These are phyloP conservation scores for Malacoctenus gilli DNA, from an alignment of 2,797 vertebrate species.

Conservation along the genomic window DNA sequence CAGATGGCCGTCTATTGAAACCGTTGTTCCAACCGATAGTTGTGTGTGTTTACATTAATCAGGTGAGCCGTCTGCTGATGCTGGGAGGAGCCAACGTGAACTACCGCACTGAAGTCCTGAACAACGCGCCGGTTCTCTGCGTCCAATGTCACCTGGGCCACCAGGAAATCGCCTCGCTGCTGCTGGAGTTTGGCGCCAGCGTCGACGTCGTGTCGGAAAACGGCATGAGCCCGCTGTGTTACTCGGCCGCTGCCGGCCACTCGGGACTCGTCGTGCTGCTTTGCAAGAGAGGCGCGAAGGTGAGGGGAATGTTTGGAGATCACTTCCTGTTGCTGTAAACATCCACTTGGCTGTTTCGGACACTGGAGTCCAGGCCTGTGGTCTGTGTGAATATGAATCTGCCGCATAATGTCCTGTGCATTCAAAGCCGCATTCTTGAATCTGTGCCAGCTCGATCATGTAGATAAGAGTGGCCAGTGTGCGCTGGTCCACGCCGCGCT, in stretches of 20 bases:
- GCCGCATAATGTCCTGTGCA: background rate
- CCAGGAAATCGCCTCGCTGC: conserved; percentile 89
- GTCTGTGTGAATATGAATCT: background rate
- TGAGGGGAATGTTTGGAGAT: conserved; percentile 59
- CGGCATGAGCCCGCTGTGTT: conserved; percentile 91
- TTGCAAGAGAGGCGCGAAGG: conserved; percentile 89
- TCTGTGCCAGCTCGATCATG: conserved; percentile 84
- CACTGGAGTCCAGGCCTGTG: no score
- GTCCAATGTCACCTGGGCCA: conserved; percentile 96
- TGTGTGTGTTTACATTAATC: conserved; percentile 24
- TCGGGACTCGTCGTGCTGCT: conserved; percentile 88
- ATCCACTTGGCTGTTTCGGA: no score
- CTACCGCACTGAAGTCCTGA: conserved; percentile 95
- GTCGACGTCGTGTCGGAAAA: conserved; percentile 90
- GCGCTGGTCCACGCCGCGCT: conserved; percentile 93
- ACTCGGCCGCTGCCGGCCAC: conserved; percentile 92
- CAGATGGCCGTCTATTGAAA: conserved; percentile 19
- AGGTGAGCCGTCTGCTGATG: conserved; percentile 98
- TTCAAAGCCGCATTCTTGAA: conserved; percentile 15
- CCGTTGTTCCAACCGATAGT: conserved; percentile 3
- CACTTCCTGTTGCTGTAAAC: no score
- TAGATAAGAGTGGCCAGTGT: conserved; percentile 96
- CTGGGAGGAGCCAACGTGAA: conserved; percentile 95
- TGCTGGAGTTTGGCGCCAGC: conserved; percentile 91
- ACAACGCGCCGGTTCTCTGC: conserved; percentile 93